A percentile compares a stretch with the other conserved stretches of the same genome.
Conservation (phyloP, 2,797 vertebrate species). For the Hoplostethus mediterraneus region DNA sequence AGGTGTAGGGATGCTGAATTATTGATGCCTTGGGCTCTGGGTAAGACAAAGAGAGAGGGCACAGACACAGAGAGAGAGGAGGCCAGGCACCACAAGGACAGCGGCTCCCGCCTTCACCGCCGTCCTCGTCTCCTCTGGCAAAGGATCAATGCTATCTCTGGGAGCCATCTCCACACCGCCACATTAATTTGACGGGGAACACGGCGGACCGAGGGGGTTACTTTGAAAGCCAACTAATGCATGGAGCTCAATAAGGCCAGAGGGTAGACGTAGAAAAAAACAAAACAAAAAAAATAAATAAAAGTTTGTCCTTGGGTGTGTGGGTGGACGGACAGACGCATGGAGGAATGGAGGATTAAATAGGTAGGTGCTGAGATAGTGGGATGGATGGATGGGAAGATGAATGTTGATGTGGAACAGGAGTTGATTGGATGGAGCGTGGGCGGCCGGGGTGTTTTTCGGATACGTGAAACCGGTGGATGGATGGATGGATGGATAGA, state of each 20-base stretch:
- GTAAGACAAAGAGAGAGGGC: constrained; percentile 45
- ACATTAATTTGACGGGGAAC: constrained; percentile 73
- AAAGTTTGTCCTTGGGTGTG: constrained; percentile 64
- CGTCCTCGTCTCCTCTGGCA: constrained; percentile 74
- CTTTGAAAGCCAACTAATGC: constrained; percentile 69
- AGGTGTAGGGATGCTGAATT: constrained; percentile 74
- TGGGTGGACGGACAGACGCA: constrained; percentile 22
- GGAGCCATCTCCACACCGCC: constrained; percentile 68
- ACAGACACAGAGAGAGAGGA: constrained; percentile 15
- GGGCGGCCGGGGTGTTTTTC: constrained; percentile 19
- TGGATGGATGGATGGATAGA: not conserved
- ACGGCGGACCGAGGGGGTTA: constrained; percentile 59
- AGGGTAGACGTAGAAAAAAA: constrained; percentile 32
- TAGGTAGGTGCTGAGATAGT: constrained; percentile 20
- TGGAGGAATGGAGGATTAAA: constrained; percentile 37
- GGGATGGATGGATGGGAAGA: constrained; percentile 37
- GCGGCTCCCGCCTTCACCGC: constrained; percentile 60
- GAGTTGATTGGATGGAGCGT: constrained; percentile 12
- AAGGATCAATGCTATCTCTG: constrained; percentile 78
- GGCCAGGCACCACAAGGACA: constrained; percentile 66
- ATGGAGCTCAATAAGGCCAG: constrained; percentile 48
- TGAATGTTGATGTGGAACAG: constrained; percentile 21
- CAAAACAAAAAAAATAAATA: constrained; percentile 63
- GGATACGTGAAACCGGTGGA: constrained; percentile 14
- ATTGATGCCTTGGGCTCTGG: constrained; percentile 74